These are phyloP conservation scores for Rhimphoctona megacephalus DNA, from an alignment of 2,888 invertebrate genomes.

Conservation along the genomic window DNA sequence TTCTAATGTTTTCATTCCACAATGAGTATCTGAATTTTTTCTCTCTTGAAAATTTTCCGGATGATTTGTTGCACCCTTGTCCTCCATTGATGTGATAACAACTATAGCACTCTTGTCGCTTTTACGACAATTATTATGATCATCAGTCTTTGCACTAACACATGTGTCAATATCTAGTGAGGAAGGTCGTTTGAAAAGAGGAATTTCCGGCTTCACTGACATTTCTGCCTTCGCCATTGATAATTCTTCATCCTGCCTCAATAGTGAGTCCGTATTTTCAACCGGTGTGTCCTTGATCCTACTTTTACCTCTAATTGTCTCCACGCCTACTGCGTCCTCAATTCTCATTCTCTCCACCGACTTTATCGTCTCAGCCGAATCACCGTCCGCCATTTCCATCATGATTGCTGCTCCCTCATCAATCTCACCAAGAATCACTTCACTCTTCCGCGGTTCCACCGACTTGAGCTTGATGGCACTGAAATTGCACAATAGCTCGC, in stretches of 20 bases:
- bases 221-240: conserved; percentile 42
- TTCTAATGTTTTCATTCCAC: conserved; percentile 29
- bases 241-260: conserved; percentile 1
- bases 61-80: conserved; percentile 7
- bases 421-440: conserved; percentile 29
- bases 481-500: conserved; percentile 81
- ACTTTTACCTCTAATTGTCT: conserved; percentile 60
- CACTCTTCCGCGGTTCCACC: conserved; percentile 65
- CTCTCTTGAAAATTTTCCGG: conserved; percentile 31
- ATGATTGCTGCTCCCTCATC: conserved; percentile 49
- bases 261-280: conserved; percentile 24
- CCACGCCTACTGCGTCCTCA: conserved; percentile 35
- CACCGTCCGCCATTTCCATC: conserved; percentile 63
- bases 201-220: conserved; percentile 18
- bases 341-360: conserved; percentile 43
- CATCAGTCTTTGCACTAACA: conserved; percentile 71
- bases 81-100: conserved; percentile 35
- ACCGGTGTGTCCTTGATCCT: conserved; percentile 58
- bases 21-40: conserved; percentile 36
- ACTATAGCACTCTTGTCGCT: conserved; percentile 36
- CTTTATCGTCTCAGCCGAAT: conserved; percentile 22
- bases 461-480: conserved; percentile 78
- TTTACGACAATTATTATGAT: conserved; percentile 48
- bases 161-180: conserved; percentile 57
- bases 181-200: conserved; percentile 20